Evolutionary conservation across 2,113 vertebrate species (phyloP).

Genomic region (Pleuronectes platessa): DNA sequence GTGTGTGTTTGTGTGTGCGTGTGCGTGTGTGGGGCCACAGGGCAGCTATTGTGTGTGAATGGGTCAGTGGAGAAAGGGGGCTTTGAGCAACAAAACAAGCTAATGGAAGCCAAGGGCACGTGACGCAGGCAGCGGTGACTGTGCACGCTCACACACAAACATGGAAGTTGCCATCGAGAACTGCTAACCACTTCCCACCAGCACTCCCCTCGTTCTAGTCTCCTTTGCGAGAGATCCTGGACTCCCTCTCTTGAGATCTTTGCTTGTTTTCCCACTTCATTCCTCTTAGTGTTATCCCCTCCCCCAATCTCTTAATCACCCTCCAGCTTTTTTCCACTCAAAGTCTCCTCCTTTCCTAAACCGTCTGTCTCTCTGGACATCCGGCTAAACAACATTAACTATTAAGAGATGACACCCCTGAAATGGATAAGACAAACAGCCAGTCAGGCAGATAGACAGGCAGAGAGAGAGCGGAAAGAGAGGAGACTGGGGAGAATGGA

Average conservation of each 20-base stretch:
- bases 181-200: slow-evolving; percentile 39
- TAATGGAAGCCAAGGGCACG: slow-evolving; percentile 71
- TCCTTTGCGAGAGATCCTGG: slow-evolving; percentile 26
- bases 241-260: slow-evolving; percentile 38
- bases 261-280: slow-evolving; percentile 40
- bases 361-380: slow-evolving; percentile 52
- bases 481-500: slow-evolving; percentile 65
- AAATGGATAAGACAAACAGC: slow-evolving; percentile 64
- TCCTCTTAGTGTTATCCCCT: slow-evolving; percentile 20
- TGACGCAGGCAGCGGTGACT: slow-evolving; percentile 41
- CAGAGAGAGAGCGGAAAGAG: slow-evolving; percentile 71
- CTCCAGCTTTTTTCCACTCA: slow-evolving; percentile 2
- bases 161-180: slow-evolving; percentile 51
- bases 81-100: slow-evolving; percentile 80
- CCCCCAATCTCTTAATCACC: slow-evolving; percentile 46
- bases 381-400: slow-evolving; percentile 67
- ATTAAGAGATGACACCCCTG: slow-evolving; percentile 64
- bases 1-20: no score
- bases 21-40: slow-evolving; percentile 58
- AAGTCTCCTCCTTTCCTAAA: slow-evolving; percentile 31
- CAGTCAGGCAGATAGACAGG: slow-evolving; percentile 46
- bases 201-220: neutral
- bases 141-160: slow-evolving; percentile 19
- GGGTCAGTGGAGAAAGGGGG: slow-evolving; percentile 77
- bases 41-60: slow-evolving; percentile 75